phyloP scores from a whole-genome alignment of 2,888 invertebrate genomes.

The Zygogramma bicolorata region DNA sequence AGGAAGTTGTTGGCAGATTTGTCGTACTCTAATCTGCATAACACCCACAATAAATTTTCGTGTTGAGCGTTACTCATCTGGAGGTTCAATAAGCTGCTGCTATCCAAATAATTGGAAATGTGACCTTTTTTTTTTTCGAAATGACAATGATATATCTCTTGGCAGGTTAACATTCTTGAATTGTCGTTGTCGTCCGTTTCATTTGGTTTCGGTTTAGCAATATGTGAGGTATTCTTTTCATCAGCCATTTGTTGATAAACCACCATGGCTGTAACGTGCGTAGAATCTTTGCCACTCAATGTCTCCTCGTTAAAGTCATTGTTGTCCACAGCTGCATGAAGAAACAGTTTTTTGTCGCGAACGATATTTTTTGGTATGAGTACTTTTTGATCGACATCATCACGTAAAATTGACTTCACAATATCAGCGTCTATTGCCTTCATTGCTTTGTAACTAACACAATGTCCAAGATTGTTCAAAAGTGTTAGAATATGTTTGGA shows the following conservation, averaged over 20 bases:
- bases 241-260: background rate
- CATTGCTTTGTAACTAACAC: too few relatives aligned
- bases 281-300: constrained; percentile 19
- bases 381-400: too few relatives aligned
- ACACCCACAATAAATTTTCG: background rate
- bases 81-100: too few relatives aligned
- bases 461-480: too few relatives aligned
- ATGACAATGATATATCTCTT: background rate
- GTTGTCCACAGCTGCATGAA: constrained; percentile 28
- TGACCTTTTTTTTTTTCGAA: too few relatives aligned
- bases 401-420: too few relatives aligned
- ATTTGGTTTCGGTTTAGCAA: background rate
- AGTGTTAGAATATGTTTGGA: too few relatives aligned
- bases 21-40: background rate
- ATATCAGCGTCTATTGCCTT: too few relatives aligned
- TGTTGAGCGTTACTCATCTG: too few relatives aligned
- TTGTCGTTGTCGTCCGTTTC: background rate
- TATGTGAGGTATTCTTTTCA: background rate
- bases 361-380: too few relatives aligned
- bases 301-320: constrained; percentile 27
- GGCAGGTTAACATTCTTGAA: background rate
- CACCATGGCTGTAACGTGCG: constrained; percentile 29
- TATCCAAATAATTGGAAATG: too few relatives aligned
- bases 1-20: background rate
- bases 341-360: too few relatives aligned